These are phyloP conservation scores for Percina caprodes DNA, from an alignment of 2,113 vertebrate genomes.

Conservation along the genomic window DNA sequence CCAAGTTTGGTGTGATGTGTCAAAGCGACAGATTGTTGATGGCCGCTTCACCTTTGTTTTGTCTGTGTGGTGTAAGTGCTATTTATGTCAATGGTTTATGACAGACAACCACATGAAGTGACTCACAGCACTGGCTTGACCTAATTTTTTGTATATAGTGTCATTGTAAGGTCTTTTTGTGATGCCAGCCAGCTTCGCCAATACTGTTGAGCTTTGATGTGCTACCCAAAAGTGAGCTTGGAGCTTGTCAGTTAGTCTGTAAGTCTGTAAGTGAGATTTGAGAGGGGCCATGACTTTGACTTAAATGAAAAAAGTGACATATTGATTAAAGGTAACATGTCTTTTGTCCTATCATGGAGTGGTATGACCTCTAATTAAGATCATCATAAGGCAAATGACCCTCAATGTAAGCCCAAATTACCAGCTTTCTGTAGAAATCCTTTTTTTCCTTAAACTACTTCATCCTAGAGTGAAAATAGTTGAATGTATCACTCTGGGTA, in stretches of 20 bases:
- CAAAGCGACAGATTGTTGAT: slow-evolving; percentile 35
- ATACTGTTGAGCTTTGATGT: slow-evolving; percentile 43
- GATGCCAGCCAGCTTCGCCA: slow-evolving; percentile 31
- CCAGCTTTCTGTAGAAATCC: not conserved
- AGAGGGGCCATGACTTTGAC: slow-evolving; percentile 52
- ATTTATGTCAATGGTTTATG: slow-evolving; percentile 50
- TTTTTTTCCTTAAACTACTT: slow-evolving; percentile 4
- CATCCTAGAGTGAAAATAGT: slow-evolving; percentile 34
- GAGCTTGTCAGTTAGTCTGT: slow-evolving; percentile 16
- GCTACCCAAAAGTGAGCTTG: slow-evolving; percentile 38
- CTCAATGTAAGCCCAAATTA: not conserved
- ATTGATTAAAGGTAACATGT: slow-evolving; percentile 28
- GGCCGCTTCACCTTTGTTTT: slow-evolving; percentile 46
- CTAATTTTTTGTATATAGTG: slow-evolving; percentile 42
- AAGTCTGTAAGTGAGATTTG: slow-evolving; percentile 18
- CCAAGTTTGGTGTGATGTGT: slow-evolving; percentile 42
- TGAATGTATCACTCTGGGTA: not conserved
- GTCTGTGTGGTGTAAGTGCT: slow-evolving; percentile 40
- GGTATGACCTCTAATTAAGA: not conserved
- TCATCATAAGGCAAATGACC: slow-evolving; percentile 16
- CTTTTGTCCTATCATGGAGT: slow-evolving; percentile 4
- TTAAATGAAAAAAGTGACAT: slow-evolving; percentile 18
- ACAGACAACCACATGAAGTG: slow-evolving; percentile 45
- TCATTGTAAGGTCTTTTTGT: slow-evolving; percentile 50
- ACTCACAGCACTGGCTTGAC: slow-evolving; percentile 55